Percentiles rank a stretch among this genome's conserved stretches.
phyloP scores from a whole-genome alignment of 1,140 invertebrate species.

The Danaus melanippus region DNA sequence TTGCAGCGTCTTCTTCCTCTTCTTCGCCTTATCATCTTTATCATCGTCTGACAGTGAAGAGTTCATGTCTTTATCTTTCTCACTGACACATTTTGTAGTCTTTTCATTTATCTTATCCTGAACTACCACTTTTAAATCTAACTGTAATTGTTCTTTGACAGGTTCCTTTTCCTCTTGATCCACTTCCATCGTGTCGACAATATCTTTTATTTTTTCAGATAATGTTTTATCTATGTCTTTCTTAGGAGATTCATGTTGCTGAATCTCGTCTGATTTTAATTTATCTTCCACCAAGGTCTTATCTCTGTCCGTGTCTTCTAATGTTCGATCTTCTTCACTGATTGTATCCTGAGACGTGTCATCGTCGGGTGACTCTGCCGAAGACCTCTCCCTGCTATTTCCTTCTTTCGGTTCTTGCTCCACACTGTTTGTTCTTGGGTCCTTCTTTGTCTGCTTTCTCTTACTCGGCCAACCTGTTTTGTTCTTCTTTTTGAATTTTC shows the following conservation, averaged over 20 bases:
- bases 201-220: slow-evolving; percentile 10
- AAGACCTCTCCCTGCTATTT: slow-evolving; percentile 47
- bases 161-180: slow-evolving; percentile 11
- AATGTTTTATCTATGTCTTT: slow-evolving; percentile 7
- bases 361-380: slow-evolving; percentile 40
- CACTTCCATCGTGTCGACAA: slow-evolving; percentile 10
- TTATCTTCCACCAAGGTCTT: slow-evolving; percentile 29
- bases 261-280: slow-evolving; percentile 18
- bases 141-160: slow-evolving; percentile 18
- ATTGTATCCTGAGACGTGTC: slow-evolving; percentile 41
- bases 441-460: slow-evolving; percentile 48
- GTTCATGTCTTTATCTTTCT: slow-evolving; percentile 24
- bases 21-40: slow-evolving; percentile 33
- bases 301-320: slow-evolving; percentile 42
- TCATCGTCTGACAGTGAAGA: slow-evolving; percentile 37
- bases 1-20: slow-evolving; percentile 35
- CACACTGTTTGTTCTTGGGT: slow-evolving; percentile 37
- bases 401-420: slow-evolving; percentile 39
- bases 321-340: slow-evolving; percentile 38
- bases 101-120: slow-evolving; percentile 19
- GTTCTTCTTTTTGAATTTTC: slow-evolving; percentile 69
- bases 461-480: slow-evolving; percentile 68
- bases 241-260: slow-evolving; percentile 14
- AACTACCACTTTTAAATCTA: slow-evolving; percentile 23
- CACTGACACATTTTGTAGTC: slow-evolving; percentile 18